phyloP scores from a whole-genome alignment of 2,797 vertebrate species.

The Spea hammondii region DNA sequence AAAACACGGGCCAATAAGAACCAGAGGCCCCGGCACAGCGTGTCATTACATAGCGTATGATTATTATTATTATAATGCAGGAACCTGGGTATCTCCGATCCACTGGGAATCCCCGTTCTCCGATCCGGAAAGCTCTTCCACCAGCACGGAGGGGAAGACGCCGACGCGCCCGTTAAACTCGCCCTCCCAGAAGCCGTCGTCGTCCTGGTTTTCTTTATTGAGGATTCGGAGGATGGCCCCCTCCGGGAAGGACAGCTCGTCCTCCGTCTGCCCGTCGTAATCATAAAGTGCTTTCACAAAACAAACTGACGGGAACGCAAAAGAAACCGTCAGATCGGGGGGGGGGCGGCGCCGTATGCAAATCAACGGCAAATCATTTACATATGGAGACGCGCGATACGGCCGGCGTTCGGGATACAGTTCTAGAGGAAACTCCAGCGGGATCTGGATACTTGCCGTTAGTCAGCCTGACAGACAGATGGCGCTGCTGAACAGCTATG shows the following conservation, averaged over 20 bases:
- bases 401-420: too few species aligned
- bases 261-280: conserved; percentile 92
- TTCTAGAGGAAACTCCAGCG: too few species aligned
- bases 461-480: too few species aligned
- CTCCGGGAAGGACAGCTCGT: conserved; percentile 91
- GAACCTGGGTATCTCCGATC: conserved; percentile 74
- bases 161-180: conserved; percentile 88
- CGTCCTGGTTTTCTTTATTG: conserved; percentile 93
- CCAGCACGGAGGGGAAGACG: conserved; percentile 92
- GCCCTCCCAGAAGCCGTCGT: conserved; percentile 98
- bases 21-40: too few species aligned
- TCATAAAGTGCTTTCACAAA: conserved; percentile 97
- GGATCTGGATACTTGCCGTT: too few species aligned
- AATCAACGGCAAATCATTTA: not conserved
- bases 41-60: too few species aligned
- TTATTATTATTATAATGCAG: too few species aligned
- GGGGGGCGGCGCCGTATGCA: not conserved
- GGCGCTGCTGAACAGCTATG: too few species aligned
- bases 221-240: conserved; percentile 93
- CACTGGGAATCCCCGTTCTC: conserved; percentile 83
- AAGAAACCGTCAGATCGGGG: conserved; percentile 33
- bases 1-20: too few species aligned
- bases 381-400: too few species aligned
- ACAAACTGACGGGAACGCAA: conserved; percentile 70
- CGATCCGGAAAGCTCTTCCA: conserved; percentile 82